Percentiles rank a stretch among this genome's conserved stretches.
phyloP scores from a whole-genome alignment of 2,113 vertebrate genomes.

The Myrmecophaga tridactyla region DNA sequence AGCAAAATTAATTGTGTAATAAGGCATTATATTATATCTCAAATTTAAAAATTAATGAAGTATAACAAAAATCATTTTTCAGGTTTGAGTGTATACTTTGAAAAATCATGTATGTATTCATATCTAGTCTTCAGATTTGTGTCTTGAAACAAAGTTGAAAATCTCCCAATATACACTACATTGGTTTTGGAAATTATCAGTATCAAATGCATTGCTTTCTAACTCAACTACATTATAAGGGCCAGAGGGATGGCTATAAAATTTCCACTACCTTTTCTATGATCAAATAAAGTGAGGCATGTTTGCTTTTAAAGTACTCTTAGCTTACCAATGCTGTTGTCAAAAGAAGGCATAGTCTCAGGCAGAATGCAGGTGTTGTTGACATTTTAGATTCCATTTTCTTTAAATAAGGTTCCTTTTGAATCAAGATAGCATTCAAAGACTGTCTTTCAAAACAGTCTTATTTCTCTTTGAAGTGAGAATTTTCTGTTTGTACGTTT shows the following conservation, averaged over 20 bases:
- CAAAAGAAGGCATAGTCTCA: slow-evolving; percentile 77
- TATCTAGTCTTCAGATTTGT: background rate
- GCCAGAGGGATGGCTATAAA: background rate
- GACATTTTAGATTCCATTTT: slow-evolving; percentile 83
- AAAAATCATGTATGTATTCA: background rate
- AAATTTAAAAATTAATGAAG: background rate
- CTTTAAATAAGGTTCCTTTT: slow-evolving; percentile 81
- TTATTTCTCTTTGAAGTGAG: slow-evolving; percentile 80
- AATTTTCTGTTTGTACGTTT: slow-evolving; percentile 77
- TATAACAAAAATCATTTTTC: background rate
- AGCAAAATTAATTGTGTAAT: background rate
- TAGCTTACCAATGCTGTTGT: slow-evolving; percentile 81
- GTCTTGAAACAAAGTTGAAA: slow-evolving; percentile 23
- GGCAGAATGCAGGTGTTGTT: slow-evolving; percentile 80
- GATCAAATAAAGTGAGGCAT: slow-evolving; percentile 60
- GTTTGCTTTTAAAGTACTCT: slow-evolving; percentile 76
- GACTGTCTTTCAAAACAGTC: slow-evolving; percentile 79
- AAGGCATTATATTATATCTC: background rate
- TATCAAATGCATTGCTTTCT: slow-evolving; percentile 62
- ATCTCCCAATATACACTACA: slow-evolving; percentile 15
- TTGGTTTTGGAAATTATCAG: too few relatives aligned
- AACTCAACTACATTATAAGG: slow-evolving; percentile 66
- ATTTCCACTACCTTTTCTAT: slow-evolving; percentile 63
- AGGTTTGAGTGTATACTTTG: too few relatives aligned
- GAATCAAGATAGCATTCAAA: slow-evolving; percentile 81